Conservation (phyloP, 2,797 vertebrate genomes). For the Coregonus sp. region DNA sequence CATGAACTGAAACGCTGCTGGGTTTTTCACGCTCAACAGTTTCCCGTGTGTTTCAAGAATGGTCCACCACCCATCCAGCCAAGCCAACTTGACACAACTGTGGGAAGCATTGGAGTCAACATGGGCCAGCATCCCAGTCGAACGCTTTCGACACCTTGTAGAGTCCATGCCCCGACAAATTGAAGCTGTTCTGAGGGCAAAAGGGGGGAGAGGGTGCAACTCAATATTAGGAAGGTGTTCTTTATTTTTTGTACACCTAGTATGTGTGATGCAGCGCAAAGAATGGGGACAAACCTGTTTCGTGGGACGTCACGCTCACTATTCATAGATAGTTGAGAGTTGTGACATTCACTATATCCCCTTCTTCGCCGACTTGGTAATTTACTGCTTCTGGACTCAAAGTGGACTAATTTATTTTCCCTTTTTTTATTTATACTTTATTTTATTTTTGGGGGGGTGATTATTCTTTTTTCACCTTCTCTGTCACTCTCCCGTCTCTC, state of each 20-base stretch:
- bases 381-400: neutral
- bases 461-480: neutral
- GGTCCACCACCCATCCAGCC: too few relatives aligned
- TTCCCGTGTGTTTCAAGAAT: too few relatives aligned
- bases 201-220: neutral
- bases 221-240: neutral
- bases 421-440: neutral
- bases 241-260: neutral
- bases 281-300: slow-evolving; percentile 67
- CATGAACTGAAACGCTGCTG: too few relatives aligned
- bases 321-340: neutral
- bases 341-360: neutral
- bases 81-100: too few relatives aligned
- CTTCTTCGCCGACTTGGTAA: neutral
- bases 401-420: neutral
- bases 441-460: neutral
- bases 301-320: slow-evolving; percentile 7
- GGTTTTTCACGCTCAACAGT: too few relatives aligned
- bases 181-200: neutral
- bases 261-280: neutral
- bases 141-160: too few relatives aligned
- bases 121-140: too few relatives aligned
- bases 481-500: neutral
- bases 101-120: too few relatives aligned
- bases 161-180: too few relatives aligned